phyloP scores from a whole-genome alignment of 2,113 vertebrate species.

The Hepsetus odoe region DNA sequence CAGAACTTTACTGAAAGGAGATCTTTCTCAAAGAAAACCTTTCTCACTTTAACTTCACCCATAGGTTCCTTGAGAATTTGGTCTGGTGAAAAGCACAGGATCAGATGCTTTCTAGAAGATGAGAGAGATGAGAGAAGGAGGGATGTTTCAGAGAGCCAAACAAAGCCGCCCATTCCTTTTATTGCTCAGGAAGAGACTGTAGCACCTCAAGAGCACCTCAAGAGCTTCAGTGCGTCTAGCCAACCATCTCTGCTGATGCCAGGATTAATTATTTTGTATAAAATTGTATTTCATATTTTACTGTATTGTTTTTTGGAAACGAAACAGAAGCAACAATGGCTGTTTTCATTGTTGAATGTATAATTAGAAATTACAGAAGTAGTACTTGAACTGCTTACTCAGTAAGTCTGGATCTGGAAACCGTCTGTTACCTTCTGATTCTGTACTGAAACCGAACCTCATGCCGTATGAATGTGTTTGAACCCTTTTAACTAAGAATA shows the following conservation, averaged over 20 bases:
- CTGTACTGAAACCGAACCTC: too few relatives aligned
- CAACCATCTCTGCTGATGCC: background rate
- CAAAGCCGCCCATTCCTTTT: slow-evolving; percentile 5
- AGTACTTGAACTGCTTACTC: too few relatives aligned
- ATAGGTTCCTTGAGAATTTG: background rate
- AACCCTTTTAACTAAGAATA: too few relatives aligned
- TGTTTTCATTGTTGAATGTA: too few relatives aligned
- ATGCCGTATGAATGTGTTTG: too few relatives aligned
- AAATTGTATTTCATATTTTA: too few relatives aligned
- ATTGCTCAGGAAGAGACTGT: background rate
- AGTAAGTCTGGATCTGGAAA: too few relatives aligned
- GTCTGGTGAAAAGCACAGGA: background rate
- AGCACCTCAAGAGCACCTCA: background rate
- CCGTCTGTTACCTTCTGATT: too few relatives aligned
- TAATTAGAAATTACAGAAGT: too few relatives aligned
- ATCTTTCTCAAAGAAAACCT: background rate
- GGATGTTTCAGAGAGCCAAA: background rate
- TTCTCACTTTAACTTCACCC: background rate
- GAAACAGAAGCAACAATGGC: too few relatives aligned
- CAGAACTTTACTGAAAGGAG: background rate
- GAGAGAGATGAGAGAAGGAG: background rate
- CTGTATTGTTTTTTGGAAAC: too few relatives aligned
- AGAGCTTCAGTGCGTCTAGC: background rate
- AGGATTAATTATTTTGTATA: too few relatives aligned
- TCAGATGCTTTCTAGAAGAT: background rate